Base-by-base conservation (phyloP, 2,113 vertebrate species). In the Cynoglossus semilaevis region DNA sequence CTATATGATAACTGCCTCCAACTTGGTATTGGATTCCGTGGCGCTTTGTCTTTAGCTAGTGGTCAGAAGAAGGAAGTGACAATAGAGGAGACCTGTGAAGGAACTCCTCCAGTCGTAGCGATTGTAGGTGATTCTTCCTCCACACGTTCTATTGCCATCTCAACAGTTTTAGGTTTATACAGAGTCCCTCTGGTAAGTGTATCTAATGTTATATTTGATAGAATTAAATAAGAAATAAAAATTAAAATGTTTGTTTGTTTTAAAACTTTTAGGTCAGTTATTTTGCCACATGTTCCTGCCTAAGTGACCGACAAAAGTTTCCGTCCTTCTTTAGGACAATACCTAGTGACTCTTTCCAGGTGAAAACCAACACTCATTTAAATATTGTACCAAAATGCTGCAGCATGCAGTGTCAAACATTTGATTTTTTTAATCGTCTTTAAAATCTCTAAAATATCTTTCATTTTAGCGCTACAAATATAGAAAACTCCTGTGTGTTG, bases 41-140 rank as follows among this genome's bases (percentile, higher is more conserved):
- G 59, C 47, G 63, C 82, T 4, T 62, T 79, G 46, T 64, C 73
- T 36, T n/a, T 84, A 29, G 58, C 51, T 22, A 71, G 72, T 51
- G 81, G 74, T 40, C 59, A 1, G 16, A 77, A 80, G 1, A 49
- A 80, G 12, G 37, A 63, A 11, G 74, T 82, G 57, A 10, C 47
- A 15, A 47, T 74, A 53, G 36, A 58, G 12, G 58, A 74, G 13
- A 67, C 18, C 45, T 85, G 82, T 53, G 63, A 51, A 7, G 80
- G 79, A 14, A 67, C 40, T 42, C 57, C 69, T 42, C 77, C 79
- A 12, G 66, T 85, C 0, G 19, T 82, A 2, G 82, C 74, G 18
- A 71, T 85, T 42, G 79, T 85, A 14, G 82, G 79, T 42, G 82
- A 85, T 70, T 74, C 78, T 37, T 66, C 61, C 34, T 82, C 82